These are phyloP conservation scores for Rhimphoctona megacephalus DNA, from an alignment of 2,888 invertebrate species.

Conservation along the genomic window DNA sequence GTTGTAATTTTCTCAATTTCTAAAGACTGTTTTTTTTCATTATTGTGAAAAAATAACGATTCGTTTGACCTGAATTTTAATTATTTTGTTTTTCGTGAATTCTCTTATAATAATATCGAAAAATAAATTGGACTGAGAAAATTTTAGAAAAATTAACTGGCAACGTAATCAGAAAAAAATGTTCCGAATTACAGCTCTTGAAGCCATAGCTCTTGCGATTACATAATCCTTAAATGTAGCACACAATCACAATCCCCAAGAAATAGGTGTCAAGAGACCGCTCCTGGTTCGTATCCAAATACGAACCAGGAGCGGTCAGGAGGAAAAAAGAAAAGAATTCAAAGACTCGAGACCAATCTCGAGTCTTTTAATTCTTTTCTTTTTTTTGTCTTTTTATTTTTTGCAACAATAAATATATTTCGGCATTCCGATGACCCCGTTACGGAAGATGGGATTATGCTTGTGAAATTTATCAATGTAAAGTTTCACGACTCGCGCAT, in stretches of 20 bases:
- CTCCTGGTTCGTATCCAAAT: slow-evolving; percentile 14
- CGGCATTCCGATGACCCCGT: slow-evolving; percentile 36
- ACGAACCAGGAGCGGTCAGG: no score
- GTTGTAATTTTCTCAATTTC: background rate
- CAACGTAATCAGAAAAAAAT: background rate
- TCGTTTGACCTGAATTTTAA: no score
- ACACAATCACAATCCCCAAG: slow-evolving; percentile 23
- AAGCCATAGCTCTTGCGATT: slow-evolving; percentile 16
- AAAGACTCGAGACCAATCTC: background rate
- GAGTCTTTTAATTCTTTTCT: background rate
- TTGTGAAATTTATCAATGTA: slow-evolving; percentile 32
- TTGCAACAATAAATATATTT: slow-evolving; percentile 34
- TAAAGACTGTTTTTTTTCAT: background rate
- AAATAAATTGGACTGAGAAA: background rate
- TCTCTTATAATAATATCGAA: background rate
- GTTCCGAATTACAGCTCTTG: background rate
- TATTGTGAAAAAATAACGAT: background rate
- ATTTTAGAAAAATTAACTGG: background rate
- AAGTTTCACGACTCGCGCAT: background rate
- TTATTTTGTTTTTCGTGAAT: background rate
- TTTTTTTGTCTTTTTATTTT: slow-evolving; percentile 2
- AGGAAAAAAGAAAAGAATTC: no score
- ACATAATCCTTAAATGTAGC: slow-evolving; percentile 32
- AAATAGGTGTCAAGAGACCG: slow-evolving; percentile 26
- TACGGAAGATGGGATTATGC: slow-evolving; percentile 2